Evolutionary conservation across 1,140 invertebrate genomes (phyloP), one percentile per base, ranked within the genome.

Genomic region (Gonatopus flavifemur): DNA sequence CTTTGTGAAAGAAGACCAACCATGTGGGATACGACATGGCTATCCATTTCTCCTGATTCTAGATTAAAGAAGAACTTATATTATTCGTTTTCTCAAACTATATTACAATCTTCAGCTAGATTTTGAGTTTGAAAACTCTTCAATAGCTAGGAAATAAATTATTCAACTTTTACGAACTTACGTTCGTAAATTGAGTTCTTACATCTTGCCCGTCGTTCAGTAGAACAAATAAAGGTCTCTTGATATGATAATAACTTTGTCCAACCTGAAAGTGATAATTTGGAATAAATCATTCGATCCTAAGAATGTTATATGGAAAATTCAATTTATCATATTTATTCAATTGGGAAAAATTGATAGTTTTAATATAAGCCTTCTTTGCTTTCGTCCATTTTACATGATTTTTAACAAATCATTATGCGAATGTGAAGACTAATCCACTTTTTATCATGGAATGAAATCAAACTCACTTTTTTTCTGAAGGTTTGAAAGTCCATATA

Each of bases 161-260:
- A n/a, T n/a, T n/a, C n/a, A n/a, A n/a, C 16, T 20, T 18, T 10
- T 16, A 25, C 22, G 40, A 49, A 62, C 38, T 72, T 68, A 77
- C 76, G 40, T 49, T 25, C 1, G 60, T 50, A 57, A 76, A 74
- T 37, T 70, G 55, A 9, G 63, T 12, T 35, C 48, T 67, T 22
- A 69, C 52, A 1, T 63, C 53, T 3, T 73, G 66, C 9, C 52
- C 49, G 32, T 76, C 72, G 45, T 77, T 76, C 9, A 78, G 24
- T 19, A 78, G 10, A 8, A 78, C 64, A 42, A 78, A 78, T 33
- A 78, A 53, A 3, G 76, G 76, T 20, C 74, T 64, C 36, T 76
- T 77, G 9, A 78, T 66, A 16, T 66, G 62, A 41, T 65, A 66
- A 49, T 74, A 76, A 1, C 41, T 60, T 0, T 52, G 44, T 7